These are phyloP conservation scores for Hemicordylus capensis DNA, from an alignment of 2,113 vertebrate genomes.

Conservation along the genomic window DNA sequence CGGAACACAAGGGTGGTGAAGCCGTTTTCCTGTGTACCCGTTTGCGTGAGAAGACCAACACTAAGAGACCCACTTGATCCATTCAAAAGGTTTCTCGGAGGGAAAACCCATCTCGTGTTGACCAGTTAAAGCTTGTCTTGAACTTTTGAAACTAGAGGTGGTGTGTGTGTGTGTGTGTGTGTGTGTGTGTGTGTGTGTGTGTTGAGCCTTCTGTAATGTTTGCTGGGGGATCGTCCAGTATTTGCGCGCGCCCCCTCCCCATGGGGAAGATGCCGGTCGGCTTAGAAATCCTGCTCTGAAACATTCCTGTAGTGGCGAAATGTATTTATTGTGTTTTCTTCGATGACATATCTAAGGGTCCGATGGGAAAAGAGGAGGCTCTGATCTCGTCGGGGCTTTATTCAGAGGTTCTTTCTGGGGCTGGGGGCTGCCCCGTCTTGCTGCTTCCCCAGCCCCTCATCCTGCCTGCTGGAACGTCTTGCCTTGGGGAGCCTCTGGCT, in stretches of 20 bases:
- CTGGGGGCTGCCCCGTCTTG: no score
- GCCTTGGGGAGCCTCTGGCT: no score
- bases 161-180: background rate
- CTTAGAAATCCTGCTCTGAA: constrained; percentile 44
- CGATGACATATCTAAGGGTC: constrained; percentile 29
- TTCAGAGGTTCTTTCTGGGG: no score
- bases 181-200: background rate
- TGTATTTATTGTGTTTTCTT: background rate
- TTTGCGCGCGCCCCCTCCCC: constrained; percentile 54
- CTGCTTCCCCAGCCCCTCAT: no score
- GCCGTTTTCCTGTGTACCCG: constrained; percentile 57
- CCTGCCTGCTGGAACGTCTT: no score
- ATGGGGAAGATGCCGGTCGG: constrained; percentile 47
- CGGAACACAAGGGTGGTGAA: no score
- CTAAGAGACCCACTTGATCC: constrained; percentile 63
- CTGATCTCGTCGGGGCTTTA: no score
- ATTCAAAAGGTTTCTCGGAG: constrained; percentile 54
- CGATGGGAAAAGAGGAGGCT: no score
- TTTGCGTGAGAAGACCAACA: constrained; percentile 21
- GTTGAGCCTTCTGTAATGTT: background rate
- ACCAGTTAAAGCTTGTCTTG: constrained; percentile 81
- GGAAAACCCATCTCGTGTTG: constrained; percentile 64
- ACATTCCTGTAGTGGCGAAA: constrained; percentile 55
- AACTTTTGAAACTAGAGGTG: constrained; percentile 56
- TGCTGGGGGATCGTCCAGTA: constrained; percentile 38